Evolutionary conservation across 53 echinoderm and acorn worm genomes (phyloP).

Genomic region (Holothuria scabra): DNA sequence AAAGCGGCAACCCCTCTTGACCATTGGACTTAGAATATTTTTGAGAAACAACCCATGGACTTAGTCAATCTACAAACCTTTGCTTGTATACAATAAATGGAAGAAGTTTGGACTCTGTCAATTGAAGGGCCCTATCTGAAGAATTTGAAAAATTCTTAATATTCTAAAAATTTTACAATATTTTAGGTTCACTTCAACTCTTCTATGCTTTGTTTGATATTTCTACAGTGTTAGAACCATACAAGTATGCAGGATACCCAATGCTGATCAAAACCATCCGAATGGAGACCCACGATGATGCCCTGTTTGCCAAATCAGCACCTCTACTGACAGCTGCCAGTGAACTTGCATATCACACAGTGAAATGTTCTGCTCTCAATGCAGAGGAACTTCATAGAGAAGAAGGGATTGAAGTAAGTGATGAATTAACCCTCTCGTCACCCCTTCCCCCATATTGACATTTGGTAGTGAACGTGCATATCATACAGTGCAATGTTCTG

Average conservation of each 20-base stretch:
- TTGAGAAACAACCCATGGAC: too few relatives aligned
- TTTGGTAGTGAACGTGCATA: conserved; percentile 92
- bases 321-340: conserved; percentile 86
- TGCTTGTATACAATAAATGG: too few relatives aligned
- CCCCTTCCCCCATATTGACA: conserved; percentile 77
- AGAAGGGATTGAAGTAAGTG: conserved; percentile 91
- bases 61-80: too few relatives aligned
- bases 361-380: conserved; percentile 97
- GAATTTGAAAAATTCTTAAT: too few relatives aligned
- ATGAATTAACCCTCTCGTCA: background rate
- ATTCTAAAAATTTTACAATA: too few relatives aligned
- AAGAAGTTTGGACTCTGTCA: too few relatives aligned
- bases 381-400: conserved; percentile 94
- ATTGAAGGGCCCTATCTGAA: too few relatives aligned
- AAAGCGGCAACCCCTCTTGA: too few relatives aligned
- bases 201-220: too few relatives aligned
- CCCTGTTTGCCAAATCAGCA: conserved; percentile 84
- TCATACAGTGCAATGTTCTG: conserved; percentile 97
- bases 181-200: too few relatives aligned
- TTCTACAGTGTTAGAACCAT: conserved; percentile 81
- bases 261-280: conserved; percentile 98
- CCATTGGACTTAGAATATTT: too few relatives aligned
- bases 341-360: conserved; percentile 97
- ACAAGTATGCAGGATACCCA: conserved; percentile 99
- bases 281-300: conserved; percentile 92